Evolutionary conservation across 1,140 invertebrate genomes (phyloP).

Genomic region (Drosophila tropicalis): DNA sequence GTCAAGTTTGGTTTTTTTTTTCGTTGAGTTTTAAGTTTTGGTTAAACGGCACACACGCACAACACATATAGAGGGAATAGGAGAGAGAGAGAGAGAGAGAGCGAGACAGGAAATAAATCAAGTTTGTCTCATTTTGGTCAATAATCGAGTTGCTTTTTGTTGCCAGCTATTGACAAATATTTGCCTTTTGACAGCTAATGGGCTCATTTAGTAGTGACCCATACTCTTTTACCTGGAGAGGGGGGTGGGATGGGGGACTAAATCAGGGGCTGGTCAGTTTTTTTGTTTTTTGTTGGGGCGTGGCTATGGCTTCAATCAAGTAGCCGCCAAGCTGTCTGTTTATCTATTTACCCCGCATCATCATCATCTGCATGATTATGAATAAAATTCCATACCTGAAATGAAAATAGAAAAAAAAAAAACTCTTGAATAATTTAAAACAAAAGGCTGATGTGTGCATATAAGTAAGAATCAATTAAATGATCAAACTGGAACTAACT

Average conservation of each 20-base stretch:
- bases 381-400: constrained; percentile 59
- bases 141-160: constrained; percentile 40
- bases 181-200: constrained; percentile 78
- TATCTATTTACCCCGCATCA: constrained; percentile 23
- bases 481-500: constrained; percentile 9
- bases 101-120: constrained; percentile 75
- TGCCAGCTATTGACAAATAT: constrained; percentile 65
- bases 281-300: constrained; percentile 30
- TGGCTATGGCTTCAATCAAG: constrained; percentile 21
- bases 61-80: constrained; percentile 1
- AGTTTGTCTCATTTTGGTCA: constrained; percentile 69
- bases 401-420: constrained; percentile 49
- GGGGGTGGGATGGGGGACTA: background rate
- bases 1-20: constrained; percentile 11
- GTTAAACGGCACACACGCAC: constrained; percentile 24
- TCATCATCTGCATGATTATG: background rate
- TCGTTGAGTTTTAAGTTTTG: constrained; percentile 57
- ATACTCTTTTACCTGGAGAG: background rate
- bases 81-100: background rate
- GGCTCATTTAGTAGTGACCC: constrained; percentile 67
- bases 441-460: constrained; percentile 12
- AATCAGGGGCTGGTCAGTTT: constrained; percentile 7
- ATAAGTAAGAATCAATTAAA: background rate
- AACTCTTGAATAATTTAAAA: constrained; percentile 45
- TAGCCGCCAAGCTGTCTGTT: constrained; percentile 69